Evolutionary conservation across 1,140 invertebrate genomes (phyloP), one percentile per base, ranked within the genome.

Genomic region (Oppia nitens): DNA sequence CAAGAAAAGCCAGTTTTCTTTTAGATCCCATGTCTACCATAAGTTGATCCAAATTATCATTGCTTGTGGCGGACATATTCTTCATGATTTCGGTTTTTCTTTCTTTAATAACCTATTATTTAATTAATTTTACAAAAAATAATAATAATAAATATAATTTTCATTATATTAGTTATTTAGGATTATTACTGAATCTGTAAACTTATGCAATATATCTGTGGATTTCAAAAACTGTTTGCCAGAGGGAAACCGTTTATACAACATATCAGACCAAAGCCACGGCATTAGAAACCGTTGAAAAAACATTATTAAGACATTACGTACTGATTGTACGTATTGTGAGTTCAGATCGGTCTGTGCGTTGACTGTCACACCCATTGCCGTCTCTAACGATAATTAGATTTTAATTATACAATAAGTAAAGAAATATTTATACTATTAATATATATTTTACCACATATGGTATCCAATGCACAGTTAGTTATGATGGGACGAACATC

Each of bases 401-500:
- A 32, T 56, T 29, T n/a, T 25, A 24, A 6, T 54, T n/a, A 47
- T 28, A 47, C n/a, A 9, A 54, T 21, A 17, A 54, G 4, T 4
- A 54, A 23, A 23, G 9, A 17, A 54, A 23, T 54, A 32, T 4
- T 40, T 6, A 9, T 40, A 52, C 11, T 12, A 52, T 52, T 9
- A 52, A 26, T 52, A 55, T n/a, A 50, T 17, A 23, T 63, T 62
- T 65, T 63, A 75, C 83, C 83, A 69, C 84, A 87, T 58, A 91
- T 86, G 64, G 87, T 84, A 63, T 94, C 87, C 1, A 95, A 81
- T 0, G 89, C 87, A 52, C 85, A 87, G 17, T 80, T 74, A 20
- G 83, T 81, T 9, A 89, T 77, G 65, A 79, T 79, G 20, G 81
- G 78, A 69, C 82, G 84, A 32, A 91, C 77, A 68, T 91, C 81